Base-by-base conservation (phyloP, 2,888 invertebrate species). In the Ochropleura plecta region DNA sequence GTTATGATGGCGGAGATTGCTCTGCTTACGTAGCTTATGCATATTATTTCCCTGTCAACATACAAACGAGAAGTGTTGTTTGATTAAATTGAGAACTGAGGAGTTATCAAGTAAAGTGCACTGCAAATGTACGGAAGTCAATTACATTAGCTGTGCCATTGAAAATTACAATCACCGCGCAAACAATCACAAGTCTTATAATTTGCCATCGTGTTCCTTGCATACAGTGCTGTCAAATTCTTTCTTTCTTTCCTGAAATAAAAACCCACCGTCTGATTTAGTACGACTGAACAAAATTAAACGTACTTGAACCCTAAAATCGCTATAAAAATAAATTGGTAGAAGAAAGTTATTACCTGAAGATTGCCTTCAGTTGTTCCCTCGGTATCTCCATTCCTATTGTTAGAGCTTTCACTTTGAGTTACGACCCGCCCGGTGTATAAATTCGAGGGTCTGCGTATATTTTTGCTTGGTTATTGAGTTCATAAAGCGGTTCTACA, bases 1-100 rank as follows among this genome's bases (percentile, higher is more conserved):
- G 78, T 83, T 80, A 84, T 78, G 74, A 78, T 77, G 69, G 68
- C 57, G 79, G 84, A 84, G 83, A 87, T 87, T 86, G 76, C 78
- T 79, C 64, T 68, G 75, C 72, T 80, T 78, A 73, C 80, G 49
- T 70, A 71, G 71, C 75, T 75, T 77, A 80, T 70, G 70, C 55
- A 78, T 77, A 67, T 82, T 76, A 82, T 81, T 75, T 67, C 49
- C 60, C 14, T 51, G 75, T 67, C 65, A 81, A 83, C 65, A 57
- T 59, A 53, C 62, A 62, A 70, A 73, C 46, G 53, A 69, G 48
- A 68, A 55, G 44, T 46, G 51, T 66, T 68, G 65, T 68, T 62
- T 73, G 69, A 81, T 76, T 72, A 49, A 66, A 67, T 77, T n/a
- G 18, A 67, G 68, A 71, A 70, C 30, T 76, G 51, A 72, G 55